Conservation (phyloP, 64 coral and sea anemone genomes). For the Pachyseris speciosa region DNA sequence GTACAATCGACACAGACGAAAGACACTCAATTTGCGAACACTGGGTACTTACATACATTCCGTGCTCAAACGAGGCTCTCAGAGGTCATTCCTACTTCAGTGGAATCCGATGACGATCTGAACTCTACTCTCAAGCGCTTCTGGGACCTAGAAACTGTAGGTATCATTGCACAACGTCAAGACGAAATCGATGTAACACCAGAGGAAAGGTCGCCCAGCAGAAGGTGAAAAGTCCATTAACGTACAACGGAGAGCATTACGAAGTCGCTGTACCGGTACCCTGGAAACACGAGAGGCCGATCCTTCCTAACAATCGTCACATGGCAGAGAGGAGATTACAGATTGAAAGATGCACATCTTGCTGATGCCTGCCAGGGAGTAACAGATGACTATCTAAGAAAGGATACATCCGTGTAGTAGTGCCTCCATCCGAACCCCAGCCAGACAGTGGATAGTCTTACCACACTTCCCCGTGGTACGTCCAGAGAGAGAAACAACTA, state of each 20-base stretch:
- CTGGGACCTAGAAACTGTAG: conserved; percentile 65
- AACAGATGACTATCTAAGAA: conserved; percentile 65
- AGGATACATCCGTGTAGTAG: conserved; percentile 56
- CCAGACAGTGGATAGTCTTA: conserved; percentile 58
- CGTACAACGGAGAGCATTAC: conserved; percentile 30
- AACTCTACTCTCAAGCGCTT: conserved; percentile 39
- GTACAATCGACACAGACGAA: neutral
- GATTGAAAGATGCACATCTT: neutral
- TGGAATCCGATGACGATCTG: neutral
- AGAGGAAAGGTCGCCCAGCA: conserved; percentile 23
- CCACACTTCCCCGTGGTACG: conserved; percentile 74
- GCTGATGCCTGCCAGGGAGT: conserved; percentile 48
- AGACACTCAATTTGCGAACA: neutral
- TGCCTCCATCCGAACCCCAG: conserved; percentile 54
- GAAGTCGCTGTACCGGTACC: conserved; percentile 49
- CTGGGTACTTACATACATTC: neutral
- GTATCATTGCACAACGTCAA: neutral
- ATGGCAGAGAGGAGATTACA: conserved; percentile 44
- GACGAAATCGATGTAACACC: conserved; percentile 41
- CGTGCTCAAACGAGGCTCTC: neutral
- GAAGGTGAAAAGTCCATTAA: conserved; percentile 25
- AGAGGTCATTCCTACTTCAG: neutral
- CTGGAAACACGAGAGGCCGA: conserved; percentile 54
- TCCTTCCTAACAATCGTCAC: conserved; percentile 16
- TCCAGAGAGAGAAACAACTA: too few species aligned